Evolutionary conservation across 2,888 invertebrate species (phyloP).

Genomic region (Lottia gigantea): DNA sequence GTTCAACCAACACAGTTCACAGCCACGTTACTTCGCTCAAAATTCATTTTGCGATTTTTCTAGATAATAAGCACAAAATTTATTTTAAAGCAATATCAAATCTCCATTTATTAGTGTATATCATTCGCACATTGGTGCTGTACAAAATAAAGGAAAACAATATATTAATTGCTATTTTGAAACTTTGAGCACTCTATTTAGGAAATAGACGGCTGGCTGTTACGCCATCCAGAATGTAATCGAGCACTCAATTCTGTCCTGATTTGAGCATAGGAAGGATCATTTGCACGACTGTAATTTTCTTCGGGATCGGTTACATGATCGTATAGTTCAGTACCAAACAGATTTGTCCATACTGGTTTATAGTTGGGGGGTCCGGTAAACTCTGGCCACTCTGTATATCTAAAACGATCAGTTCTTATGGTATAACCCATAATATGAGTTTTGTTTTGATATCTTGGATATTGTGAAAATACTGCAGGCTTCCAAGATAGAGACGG

Average conservation of each 20-base stretch:
- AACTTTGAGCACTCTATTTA: too few species aligned
- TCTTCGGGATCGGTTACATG: constrained; percentile 37
- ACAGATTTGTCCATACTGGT: constrained; percentile 29
- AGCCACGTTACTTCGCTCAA: too few species aligned
- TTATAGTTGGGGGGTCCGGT: constrained; percentile 24
- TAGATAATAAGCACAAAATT: too few species aligned
- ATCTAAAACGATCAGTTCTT: constrained; percentile 39
- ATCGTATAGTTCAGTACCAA: constrained; percentile 37
- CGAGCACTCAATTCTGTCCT: constrained; percentile 26
- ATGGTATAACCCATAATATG: constrained; percentile 46
- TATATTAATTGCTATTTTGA: too few species aligned
- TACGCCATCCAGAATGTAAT: not conserved
- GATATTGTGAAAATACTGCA: constrained; percentile 41
- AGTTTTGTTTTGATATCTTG: constrained; percentile 23
- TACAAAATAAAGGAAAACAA: too few species aligned
- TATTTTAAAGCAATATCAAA: too few species aligned
- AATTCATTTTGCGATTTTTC: too few species aligned
- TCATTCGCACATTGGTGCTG: too few species aligned
- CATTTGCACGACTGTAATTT: constrained; percentile 32
- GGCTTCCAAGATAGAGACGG: constrained; percentile 28
- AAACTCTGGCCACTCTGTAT: constrained; percentile 46
- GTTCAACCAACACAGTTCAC: too few species aligned
- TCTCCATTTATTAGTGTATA: too few species aligned
- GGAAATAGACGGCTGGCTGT: not conserved
- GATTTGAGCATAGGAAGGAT: constrained; percentile 54